Base-by-base conservation (phyloP, 2,797 vertebrate genomes). In the Gymnopithys bicolor region DNA sequence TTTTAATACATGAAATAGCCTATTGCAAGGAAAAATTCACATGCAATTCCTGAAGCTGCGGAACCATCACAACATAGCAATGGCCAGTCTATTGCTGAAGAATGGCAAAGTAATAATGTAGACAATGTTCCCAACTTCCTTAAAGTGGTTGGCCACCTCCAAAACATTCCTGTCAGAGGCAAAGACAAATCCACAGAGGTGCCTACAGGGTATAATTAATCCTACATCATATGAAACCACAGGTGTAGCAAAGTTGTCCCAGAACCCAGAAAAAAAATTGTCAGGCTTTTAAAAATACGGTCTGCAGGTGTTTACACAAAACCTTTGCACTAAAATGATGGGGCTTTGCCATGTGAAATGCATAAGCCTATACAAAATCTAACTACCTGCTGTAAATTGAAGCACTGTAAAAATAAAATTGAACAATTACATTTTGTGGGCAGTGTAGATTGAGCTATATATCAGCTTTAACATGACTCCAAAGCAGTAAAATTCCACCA, bases 361-460 rank as follows among this genome's bases (percentile, higher is more conserved):
- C 87, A 90, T 85, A 93, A 82, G 68, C 49, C 74, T 69, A 49
- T 51, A 92, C 90, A 81, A 69, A 87, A 86, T 68, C 76, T 95
- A 91, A 96, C 89, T 93, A 75, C 82, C 53, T 86, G 78, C 95
- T 96, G 68, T 69, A 94, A 93, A 95, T 52, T 68, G 94, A 78
- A 60, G 66, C 53, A 76, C 48, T 84, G 88, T 95, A 94, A 96
- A 95, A 96, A 95, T 85, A 95, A 95, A 95, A 88, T 25, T 51
- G 91, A 97, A 93, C 81, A 84, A 92, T 94, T 92, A 85, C 88
- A 49, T 92, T 94, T 95, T 77, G 90, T 49, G 64, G 52, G 85
- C 41, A 84, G 78, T 68, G 60, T 33, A 63, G 91, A 91, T 77
- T 94, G 73, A 74, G 75, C n/a, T 84, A 93, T 88, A 81, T 88